These are phyloP conservation scores for Melipona quadrifasciata DNA, from an alignment of 1,140 invertebrate species.

Conservation along the genomic window DNA sequence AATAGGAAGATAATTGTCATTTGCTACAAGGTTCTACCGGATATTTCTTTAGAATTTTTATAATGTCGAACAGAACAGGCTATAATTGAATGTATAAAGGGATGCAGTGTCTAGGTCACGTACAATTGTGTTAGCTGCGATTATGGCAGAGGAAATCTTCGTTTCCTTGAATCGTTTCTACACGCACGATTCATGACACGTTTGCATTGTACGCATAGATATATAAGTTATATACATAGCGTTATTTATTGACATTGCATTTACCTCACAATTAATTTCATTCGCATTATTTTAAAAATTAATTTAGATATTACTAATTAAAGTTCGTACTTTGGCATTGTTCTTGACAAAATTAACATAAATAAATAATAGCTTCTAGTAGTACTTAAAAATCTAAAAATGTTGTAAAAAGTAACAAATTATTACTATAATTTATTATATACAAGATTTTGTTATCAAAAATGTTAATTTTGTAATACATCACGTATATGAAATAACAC, in stretches of 20 bases:
- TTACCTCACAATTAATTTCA: background rate
- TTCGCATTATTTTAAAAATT: background rate
- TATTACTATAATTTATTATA: background rate
- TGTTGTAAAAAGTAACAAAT: background rate
- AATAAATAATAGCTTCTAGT: background rate
- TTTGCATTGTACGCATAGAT: background rate
- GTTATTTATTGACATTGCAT: constrained; percentile 25
- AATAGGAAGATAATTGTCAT: constrained; percentile 32
- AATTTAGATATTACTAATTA: background rate
- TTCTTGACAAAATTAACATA: background rate
- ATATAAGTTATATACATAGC: background rate
- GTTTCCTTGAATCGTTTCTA: constrained; percentile 38
- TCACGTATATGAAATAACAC: background rate
- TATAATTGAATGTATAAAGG: constrained; percentile 33
- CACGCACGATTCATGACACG: background rate
- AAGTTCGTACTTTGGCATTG: background rate
- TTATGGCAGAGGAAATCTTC: constrained; percentile 24
- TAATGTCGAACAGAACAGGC: constrained; percentile 50
- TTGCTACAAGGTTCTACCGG: constrained; percentile 42
- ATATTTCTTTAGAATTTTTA: constrained; percentile 41
- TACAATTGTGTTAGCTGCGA: constrained; percentile 37
- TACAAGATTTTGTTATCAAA: background rate
- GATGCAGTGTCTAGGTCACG: constrained; percentile 64
- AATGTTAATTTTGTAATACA: background rate
- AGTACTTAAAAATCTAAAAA: background rate